These are phyloP conservation scores for Penaeus japonicus DNA, from an alignment of 1,140 invertebrate genomes.

Conservation along the genomic window DNA sequence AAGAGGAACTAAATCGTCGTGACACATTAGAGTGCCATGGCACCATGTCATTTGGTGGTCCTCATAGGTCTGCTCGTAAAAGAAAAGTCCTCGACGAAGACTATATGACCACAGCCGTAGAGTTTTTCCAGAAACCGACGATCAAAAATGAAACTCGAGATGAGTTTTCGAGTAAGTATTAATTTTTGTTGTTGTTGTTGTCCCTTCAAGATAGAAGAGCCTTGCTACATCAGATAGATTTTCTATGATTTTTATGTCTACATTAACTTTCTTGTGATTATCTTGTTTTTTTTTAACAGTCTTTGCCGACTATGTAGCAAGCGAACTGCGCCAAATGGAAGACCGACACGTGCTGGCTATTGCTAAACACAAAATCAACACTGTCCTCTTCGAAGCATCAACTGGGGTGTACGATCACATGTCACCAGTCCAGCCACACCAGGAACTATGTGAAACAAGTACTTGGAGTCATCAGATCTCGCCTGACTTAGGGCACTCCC, in stretches of 20 bases:
- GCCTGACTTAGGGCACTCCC: no score
- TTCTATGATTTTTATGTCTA: no score
- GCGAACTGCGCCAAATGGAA: background rate
- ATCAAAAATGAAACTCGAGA: background rate
- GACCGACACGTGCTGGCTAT: background rate
- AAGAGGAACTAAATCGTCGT: background rate
- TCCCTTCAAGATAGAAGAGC: no score
- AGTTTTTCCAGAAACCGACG: background rate
- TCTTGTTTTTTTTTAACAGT: background rate
- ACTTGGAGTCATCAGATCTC: constrained; percentile 3
- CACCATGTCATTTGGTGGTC: background rate
- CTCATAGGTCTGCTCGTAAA: background rate
- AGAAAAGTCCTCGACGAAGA: no score
- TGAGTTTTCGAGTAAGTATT: background rate
- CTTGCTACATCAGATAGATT: no score
- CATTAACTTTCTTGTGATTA: background rate
- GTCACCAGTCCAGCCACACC: background rate
- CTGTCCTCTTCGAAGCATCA: constrained; percentile 4
- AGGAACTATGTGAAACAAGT: background rate
- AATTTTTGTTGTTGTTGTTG: no score
- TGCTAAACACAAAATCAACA: constrained; percentile 25
- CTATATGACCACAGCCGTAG: background rate
- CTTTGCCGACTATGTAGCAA: background rate
- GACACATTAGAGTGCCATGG: background rate
- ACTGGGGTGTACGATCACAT: background rate